A percentile compares a stretch with the other conserved stretches of the same genome.
Conservation (phyloP, 2,797 vertebrate species). For the Rousettus madagascariensis region DNA sequence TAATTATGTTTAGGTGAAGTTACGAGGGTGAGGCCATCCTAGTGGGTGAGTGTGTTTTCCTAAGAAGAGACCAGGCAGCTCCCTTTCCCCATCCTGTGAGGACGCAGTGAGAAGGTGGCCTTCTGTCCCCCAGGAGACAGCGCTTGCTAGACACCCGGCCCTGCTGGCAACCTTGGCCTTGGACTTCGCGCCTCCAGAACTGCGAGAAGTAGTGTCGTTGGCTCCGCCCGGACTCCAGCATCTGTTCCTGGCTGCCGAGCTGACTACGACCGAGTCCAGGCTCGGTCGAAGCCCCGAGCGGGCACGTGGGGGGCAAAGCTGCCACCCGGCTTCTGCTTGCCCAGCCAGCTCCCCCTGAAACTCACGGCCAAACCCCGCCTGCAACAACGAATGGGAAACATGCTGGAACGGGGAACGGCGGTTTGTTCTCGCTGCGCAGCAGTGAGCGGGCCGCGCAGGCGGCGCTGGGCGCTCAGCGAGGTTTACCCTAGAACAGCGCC, state of each 20-base stretch:
- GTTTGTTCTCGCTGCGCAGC: not conserved
- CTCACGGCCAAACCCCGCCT: not conserved
- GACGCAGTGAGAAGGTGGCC: not conserved
- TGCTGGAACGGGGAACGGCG: not conserved
- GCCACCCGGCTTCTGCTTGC: not conserved
- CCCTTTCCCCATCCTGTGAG: not conserved
- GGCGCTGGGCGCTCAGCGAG: not conserved
- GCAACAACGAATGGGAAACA: not conserved
- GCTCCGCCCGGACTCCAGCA: rapidly evolving
- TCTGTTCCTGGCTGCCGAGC: not conserved
- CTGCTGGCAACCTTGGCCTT: not conserved
- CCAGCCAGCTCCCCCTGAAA: not conserved
- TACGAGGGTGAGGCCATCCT: not conserved
- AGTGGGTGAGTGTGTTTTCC: too few species aligned
- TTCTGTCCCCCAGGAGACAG: not conserved
- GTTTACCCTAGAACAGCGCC: rapidly evolving
- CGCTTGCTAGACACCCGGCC: not conserved
- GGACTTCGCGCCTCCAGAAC: not conserved
- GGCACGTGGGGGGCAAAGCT: rapidly evolving
- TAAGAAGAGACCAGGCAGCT: not conserved
- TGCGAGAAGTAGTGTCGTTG: rapidly evolving
- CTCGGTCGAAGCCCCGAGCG: rapidly evolving
- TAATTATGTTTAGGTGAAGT: not conserved
- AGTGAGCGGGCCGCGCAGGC: not conserved
- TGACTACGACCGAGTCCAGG: rapidly evolving